Conservation (phyloP, 2,888 invertebrate genomes). For the Yponomeuta cagnagella region DNA sequence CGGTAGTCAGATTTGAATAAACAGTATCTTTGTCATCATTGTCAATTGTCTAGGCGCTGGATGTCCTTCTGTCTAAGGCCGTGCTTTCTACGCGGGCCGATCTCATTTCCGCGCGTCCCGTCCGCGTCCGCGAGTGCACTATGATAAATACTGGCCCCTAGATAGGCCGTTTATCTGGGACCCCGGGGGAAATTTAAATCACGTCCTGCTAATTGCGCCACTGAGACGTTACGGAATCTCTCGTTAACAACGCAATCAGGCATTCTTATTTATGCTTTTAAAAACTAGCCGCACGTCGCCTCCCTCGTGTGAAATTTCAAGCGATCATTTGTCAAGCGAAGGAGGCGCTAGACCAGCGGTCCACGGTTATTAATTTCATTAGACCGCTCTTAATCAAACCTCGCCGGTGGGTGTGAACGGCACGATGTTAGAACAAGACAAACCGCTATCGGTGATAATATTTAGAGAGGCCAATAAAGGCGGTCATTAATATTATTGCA, state of each 20-base stretch:
- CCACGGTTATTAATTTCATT: slow-evolving; percentile 71
- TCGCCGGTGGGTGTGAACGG: slow-evolving; percentile 21
- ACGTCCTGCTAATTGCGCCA: slow-evolving; percentile 15
- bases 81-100: slow-evolving; percentile 36
- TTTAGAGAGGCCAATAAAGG: slow-evolving; percentile 38
- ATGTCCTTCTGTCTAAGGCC: too few species aligned
- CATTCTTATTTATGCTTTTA: slow-evolving; percentile 9
- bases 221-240: slow-evolving; percentile 10
- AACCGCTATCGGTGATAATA: slow-evolving; percentile 25
- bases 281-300: slow-evolving; percentile 6
- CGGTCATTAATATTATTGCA: slow-evolving; percentile 6
- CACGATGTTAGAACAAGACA: slow-evolving; percentile 8
- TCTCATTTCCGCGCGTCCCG: slow-evolving; percentile 63
- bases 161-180: slow-evolving; percentile 17
- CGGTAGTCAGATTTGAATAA: too few species aligned
- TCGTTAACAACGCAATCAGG: slow-evolving; percentile 14
- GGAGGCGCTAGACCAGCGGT: slow-evolving; percentile 53
- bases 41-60: too few species aligned
- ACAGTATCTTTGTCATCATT: too few species aligned
- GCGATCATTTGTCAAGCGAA: slow-evolving; percentile 66
- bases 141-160: slow-evolving; percentile 32
- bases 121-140: slow-evolving; percentile 32
- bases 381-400: slow-evolving; percentile 67
- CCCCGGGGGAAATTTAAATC: slow-evolving; percentile 16
- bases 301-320: slow-evolving; percentile 51